Evolutionary conservation across 2,797 vertebrate genomes (phyloP), one percentile per base, ranked within the genome.

Genomic region (Hydrocynus forskahlii): DNA sequence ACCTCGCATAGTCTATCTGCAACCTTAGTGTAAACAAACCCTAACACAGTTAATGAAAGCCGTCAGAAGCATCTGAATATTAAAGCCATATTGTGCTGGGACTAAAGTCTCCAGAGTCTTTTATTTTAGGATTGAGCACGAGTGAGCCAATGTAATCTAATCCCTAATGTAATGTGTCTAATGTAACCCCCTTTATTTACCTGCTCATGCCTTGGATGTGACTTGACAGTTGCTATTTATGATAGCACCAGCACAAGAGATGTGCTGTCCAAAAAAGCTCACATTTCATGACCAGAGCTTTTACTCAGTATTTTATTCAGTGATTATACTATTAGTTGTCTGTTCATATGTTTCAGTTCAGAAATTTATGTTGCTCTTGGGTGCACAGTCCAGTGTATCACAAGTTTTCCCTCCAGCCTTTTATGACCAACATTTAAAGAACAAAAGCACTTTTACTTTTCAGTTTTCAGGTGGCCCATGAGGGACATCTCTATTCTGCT

Each of bases 361-460:
- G 50, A 54, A 54, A 4, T 54, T 4, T 2, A 35, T 48, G 14
- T 7, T 57, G 57, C 60, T 38, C 62, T 17, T 16, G 29, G 14
- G 59, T 8, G 13, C 29, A 17, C 35, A 38, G 7, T 14, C 62
- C 16, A 63, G 23, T 14, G 19, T 68, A 45, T 45, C 66, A 68
- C 66, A 68, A 45, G 40, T 2, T 50, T 48, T 25, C 66, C 79
- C 64, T 60, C 57, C 17, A n/a, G 70, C 48, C 10, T 43, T 50
- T 55, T 5, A 16, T 48, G 40, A 13, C 38, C 25, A 21, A 50
- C 0, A n/a, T 48, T 35, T 59, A 21, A 12, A 68, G 48, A 80
- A 45, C 38, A 8, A 67, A 80, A 48, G 21, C 40, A 9, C 23
- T 60, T 69, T 4, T 8, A 50, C n/a, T 57, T 48, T 50, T 21